Evolutionary conservation across 2,797 vertebrate genomes (phyloP), one percentile per base, ranked within the genome.

Genomic region (Bradypodion ventrale): DNA sequence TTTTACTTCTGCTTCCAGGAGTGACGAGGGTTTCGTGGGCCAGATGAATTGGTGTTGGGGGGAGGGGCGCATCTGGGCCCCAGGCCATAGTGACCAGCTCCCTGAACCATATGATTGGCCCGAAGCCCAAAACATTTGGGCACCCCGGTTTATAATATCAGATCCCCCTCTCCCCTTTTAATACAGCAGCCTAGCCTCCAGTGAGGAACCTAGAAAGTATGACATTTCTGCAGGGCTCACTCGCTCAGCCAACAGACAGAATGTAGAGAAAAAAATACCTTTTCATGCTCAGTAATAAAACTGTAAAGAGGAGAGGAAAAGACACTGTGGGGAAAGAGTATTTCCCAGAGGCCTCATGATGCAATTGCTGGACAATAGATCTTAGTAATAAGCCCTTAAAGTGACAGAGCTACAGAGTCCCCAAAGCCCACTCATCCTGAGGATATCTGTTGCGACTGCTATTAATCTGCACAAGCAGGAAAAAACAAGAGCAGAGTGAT

Each of bases 321-420:
- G 40, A 59, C 69, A 75, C 70, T 44, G n/a, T 62, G 69, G 42
- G 62, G 62, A n/a, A 25, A 75, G 35, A 21, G 56, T n/a, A 81
- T 52, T 75, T 44, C 63, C 52, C 77, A 80, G 78, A 37, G 35
- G 70, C 42, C 52, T 80, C 63, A 52, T 80, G 63, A 75, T 70
- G 63, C 27, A 69, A 75, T 80, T 27, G 15, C 49, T 29, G 23
- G 70, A 5, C 42, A 42, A 49, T 62, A 80, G 73, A 83, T 76
- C 82, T 83, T 80, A 80, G 70, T 63, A 80, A 75, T 40, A 83
- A 65, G 62, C 62, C 8, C 1, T 75, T 80, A 75, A 73, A 79
- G 62, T 66, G 82, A 62, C 72, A 79, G 27, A 75, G 32, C 27
- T 40, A 46, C 42, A 9, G 16, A 37, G n/a, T 27, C 52, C 35